Evolutionary conservation across 1,140 invertebrate genomes (phyloP).

Genomic region (Hormaphis cornu): DNA sequence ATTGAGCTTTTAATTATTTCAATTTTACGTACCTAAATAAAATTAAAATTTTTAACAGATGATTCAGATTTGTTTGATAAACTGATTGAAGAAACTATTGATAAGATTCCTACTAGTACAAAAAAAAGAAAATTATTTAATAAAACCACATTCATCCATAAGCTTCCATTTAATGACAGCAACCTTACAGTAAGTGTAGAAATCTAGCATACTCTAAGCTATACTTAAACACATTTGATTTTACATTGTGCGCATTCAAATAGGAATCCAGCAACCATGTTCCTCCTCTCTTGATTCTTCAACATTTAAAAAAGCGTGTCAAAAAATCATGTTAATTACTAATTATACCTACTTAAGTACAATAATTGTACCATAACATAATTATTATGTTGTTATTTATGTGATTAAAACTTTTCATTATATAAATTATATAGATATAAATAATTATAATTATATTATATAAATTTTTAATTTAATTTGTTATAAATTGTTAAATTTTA

Average conservation of each 20-base stretch:
- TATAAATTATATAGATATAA: too few species aligned
- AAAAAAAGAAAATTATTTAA: slow-evolving; percentile 7
- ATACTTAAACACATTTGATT: background rate
- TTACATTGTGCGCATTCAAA: background rate
- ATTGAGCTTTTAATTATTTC: too few species aligned
- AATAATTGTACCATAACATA: too few species aligned
- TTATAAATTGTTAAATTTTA: too few species aligned
- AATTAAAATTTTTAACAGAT: background rate
- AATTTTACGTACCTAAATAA: background rate
- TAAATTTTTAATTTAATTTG: too few species aligned
- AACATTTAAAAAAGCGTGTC: background rate
- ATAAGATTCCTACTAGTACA: slow-evolving; percentile 9
- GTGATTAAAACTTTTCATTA: too few species aligned
- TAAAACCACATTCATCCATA: too few species aligned
- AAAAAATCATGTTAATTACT: too few species aligned
- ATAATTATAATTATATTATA: too few species aligned
- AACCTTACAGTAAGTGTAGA: background rate
- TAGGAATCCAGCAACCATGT: background rate
- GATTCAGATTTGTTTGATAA: background rate
- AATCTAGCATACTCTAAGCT: too few species aligned
- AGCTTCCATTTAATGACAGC: background rate
- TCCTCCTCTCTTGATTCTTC: background rate
- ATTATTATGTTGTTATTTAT: too few species aligned
- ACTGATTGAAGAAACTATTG: background rate
- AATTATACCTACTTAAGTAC: too few species aligned